Evolutionary conservation across 2,888 invertebrate genomes (phyloP), one percentile per base, ranked within the genome.

Genomic region (Leptogaster cylindrica): DNA sequence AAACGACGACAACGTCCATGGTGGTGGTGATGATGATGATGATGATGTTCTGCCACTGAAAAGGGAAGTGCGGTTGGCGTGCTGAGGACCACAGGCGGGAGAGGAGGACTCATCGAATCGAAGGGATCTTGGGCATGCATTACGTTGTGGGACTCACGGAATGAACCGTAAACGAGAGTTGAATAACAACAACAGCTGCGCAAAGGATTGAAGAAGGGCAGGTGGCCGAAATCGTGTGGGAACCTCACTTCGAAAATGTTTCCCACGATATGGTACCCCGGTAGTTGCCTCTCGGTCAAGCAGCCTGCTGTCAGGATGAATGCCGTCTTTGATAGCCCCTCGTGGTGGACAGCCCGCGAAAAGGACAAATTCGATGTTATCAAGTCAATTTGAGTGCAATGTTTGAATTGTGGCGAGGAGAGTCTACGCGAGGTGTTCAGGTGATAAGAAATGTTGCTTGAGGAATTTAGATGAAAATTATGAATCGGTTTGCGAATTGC

Each of bases 211-310:
- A 70, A 69, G 70, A 72, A 72, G 71, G 72, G 72, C 72, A 72
- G 72, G 72, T 72, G 72, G 71, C 66, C 67, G 67, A 79, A 78
- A 77, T 78, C 76, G 79, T 79, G 80, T 80, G 80, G 81, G 81
- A 80, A 80, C 79, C 79, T 77, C 74, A 77, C 76, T 77, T 75
- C 76, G 75, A 77, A 79, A 78, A 77, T 79, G 79, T 79, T 80
- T 80, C 80, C 80, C 80, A 80, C 80, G 80, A 78, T 79, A 76
- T 77, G 72, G 74, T 1, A 76, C 33, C 14, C 36, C 55, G 27
- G 50, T 50, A 50, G 55, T 55, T 36, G 36, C 31, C 55, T 36
- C 33, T 50, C 50, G 23, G 27, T 16, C 16, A 50, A 20, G 46
- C 25, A 12, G 31, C 46, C 20, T 10, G 20, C 18, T 4, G 14